Percentiles rank a stretch among this genome's conserved stretches.
Conservation (phyloP, 2,113 vertebrate genomes). For the Lucifuga dentata region DNA sequence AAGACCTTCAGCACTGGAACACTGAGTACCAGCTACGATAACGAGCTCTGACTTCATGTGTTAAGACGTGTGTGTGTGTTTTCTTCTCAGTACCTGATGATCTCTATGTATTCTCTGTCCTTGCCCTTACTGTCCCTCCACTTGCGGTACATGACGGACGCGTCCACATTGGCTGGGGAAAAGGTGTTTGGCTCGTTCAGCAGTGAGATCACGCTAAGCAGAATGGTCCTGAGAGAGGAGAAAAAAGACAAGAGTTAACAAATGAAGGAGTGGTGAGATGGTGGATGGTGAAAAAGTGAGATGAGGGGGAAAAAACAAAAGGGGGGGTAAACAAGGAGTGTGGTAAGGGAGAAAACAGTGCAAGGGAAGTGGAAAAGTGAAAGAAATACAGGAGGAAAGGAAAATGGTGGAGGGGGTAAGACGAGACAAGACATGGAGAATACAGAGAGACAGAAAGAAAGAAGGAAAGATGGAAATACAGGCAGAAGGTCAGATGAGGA, state of each 20-base stretch:
- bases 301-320: too few species aligned
- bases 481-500: neutral
- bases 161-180: slow-evolving; percentile 95
- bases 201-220: slow-evolving; percentile 95
- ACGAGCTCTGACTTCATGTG: neutral
- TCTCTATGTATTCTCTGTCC: slow-evolving; percentile 94
- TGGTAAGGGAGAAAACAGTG: too few species aligned
- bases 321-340: neutral
- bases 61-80: neutral
- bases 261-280: neutral
- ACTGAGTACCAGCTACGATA: too few species aligned
- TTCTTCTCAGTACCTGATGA: slow-evolving; percentile 87
- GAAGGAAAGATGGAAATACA: neutral
- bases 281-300: neutral
- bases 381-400: neutral
- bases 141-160: slow-evolving; percentile 97
- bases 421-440: neutral
- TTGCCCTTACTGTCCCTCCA: slow-evolving; percentile 97
- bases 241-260: neutral
- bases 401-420: too few species aligned
- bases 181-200: slow-evolving; percentile 98
- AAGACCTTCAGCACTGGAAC: neutral
- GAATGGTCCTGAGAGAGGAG: slow-evolving; percentile 87
- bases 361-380: neutral
- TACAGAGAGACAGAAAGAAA: slow-evolving; percentile 5